A percentile compares a stretch with the other conserved stretches of the same genome.
phyloP scores from a whole-genome alignment of 2,797 vertebrate genomes.

The Acanthurus tractus region DNA sequence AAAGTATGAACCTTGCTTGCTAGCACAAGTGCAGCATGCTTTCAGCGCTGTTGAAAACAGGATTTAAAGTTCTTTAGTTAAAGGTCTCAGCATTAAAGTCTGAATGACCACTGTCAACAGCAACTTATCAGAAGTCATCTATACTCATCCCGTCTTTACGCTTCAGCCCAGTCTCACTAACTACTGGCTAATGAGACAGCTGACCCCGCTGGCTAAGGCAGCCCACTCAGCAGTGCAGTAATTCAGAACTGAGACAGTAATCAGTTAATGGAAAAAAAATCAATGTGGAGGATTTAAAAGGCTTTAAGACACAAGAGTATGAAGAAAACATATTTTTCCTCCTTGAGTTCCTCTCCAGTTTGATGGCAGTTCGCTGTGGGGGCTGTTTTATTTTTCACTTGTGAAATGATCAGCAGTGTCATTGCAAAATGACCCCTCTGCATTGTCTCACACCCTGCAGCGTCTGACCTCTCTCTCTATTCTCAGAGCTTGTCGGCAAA shows the following conservation, averaged over 20 bases:
- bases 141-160: slow-evolving; percentile 19
- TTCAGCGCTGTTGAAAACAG: slow-evolving; percentile 3
- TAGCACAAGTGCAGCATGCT: background rate
- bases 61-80: background rate
- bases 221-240: slow-evolving; percentile 47
- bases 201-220: slow-evolving; percentile 54
- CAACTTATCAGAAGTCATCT: slow-evolving; percentile 46
- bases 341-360: slow-evolving; percentile 22
- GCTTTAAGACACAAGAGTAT: slow-evolving; percentile 41
- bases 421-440: slow-evolving; percentile 37
- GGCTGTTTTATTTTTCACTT: slow-evolving; percentile 19
- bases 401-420: slow-evolving; percentile 40
- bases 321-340: slow-evolving; percentile 41
- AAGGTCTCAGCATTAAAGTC: slow-evolving; percentile 18
- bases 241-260: slow-evolving; percentile 60
- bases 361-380: slow-evolving; percentile 35
- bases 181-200: slow-evolving; percentile 60
- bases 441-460: slow-evolving; percentile 29
- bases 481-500: slow-evolving; percentile 19
- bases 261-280: slow-evolving; percentile 55
- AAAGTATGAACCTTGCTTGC: background rate
- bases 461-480: slow-evolving; percentile 28
- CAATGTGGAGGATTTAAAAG: slow-evolving; percentile 49
- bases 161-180: slow-evolving; percentile 34
- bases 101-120: slow-evolving; percentile 21